Evolutionary conservation across 2,888 invertebrate species (phyloP).

Genomic region (Polia nebulosa): DNA sequence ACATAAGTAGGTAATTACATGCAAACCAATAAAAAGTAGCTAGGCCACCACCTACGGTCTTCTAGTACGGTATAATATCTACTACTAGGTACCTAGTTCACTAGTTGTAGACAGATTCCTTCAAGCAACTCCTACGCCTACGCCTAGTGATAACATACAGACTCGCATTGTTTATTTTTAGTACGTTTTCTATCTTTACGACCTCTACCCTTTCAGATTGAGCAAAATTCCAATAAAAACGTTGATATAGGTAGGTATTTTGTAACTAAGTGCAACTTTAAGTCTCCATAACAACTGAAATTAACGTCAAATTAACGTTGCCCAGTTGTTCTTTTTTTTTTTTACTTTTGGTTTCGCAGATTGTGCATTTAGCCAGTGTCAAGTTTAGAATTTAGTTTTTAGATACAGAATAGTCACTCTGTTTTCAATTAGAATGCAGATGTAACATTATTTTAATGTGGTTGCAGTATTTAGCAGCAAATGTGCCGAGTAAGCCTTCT

Average conservation of each 20-base stretch:
- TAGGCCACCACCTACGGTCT: slow-evolving; percentile 37
- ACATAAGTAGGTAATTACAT: slow-evolving; percentile 27
- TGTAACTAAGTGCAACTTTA: neutral
- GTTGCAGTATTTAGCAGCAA: no score
- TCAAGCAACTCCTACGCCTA: slow-evolving; percentile 50
- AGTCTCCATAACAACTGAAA: neutral
- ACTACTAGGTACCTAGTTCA: neutral
- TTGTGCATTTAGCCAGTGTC: no score
- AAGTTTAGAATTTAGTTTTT: no score
- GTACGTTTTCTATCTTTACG: slow-evolving; percentile 45
- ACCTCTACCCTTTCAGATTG: slow-evolving; percentile 56
- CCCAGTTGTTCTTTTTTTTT: neutral
- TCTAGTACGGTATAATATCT: slow-evolving; percentile 8
- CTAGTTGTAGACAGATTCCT: slow-evolving; percentile 30
- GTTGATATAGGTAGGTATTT: neutral
- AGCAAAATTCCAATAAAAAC: slow-evolving; percentile 50
- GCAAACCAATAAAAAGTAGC: slow-evolving; percentile 35
- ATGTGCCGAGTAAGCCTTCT: no score
- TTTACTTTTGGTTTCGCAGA: no score
- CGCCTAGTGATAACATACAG: slow-evolving; percentile 51
- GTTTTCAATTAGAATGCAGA: no score
- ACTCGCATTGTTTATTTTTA: slow-evolving; percentile 48
- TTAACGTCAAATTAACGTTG: neutral
- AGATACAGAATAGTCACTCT: no score
- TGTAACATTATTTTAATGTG: no score